Evolutionary conservation across 1,140 invertebrate species (phyloP).

Genomic region (Araneus ventricosus): DNA sequence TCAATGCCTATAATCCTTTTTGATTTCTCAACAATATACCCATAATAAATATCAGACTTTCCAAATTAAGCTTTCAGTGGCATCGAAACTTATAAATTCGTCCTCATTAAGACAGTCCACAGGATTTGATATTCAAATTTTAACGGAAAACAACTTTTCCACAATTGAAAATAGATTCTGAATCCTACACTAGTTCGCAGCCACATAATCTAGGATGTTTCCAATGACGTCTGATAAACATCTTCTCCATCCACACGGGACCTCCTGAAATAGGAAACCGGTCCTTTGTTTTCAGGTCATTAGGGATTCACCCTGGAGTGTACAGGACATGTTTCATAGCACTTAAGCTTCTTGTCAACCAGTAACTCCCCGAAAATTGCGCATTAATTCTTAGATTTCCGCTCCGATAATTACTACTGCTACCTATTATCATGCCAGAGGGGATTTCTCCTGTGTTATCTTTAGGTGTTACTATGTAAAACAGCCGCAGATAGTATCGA

Average conservation of each 20-base stretch:
- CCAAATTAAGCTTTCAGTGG: too few species aligned
- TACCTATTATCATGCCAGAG: not conserved
- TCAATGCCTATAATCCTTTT: too few species aligned
- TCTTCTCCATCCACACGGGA: not conserved
- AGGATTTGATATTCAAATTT: not conserved
- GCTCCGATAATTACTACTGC: not conserved
- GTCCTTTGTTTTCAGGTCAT: not conserved
- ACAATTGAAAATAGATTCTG: too few species aligned
- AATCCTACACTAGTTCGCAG: too few species aligned
- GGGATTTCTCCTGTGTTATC: not conserved
- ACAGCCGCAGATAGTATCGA: slow-evolving; percentile 2
- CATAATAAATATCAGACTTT: too few species aligned
- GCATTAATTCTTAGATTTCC: slow-evolving; percentile 34
- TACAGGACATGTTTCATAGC: slow-evolving; percentile 2
- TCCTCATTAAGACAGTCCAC: not conserved
- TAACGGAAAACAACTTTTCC: not conserved
- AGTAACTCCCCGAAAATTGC: slow-evolving; percentile 23
- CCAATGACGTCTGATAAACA: not conserved
- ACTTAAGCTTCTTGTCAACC: not conserved
- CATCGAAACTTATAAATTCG: too few species aligned
- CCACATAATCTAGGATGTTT: too few species aligned
- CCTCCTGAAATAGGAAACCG: not conserved
- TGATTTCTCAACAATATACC: too few species aligned
- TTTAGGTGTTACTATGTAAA: not conserved
- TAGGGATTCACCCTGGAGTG: not conserved